Base-by-base conservation (phyloP, 1,140 invertebrate genomes). In the Pseudomyrmex concolor region DNA sequence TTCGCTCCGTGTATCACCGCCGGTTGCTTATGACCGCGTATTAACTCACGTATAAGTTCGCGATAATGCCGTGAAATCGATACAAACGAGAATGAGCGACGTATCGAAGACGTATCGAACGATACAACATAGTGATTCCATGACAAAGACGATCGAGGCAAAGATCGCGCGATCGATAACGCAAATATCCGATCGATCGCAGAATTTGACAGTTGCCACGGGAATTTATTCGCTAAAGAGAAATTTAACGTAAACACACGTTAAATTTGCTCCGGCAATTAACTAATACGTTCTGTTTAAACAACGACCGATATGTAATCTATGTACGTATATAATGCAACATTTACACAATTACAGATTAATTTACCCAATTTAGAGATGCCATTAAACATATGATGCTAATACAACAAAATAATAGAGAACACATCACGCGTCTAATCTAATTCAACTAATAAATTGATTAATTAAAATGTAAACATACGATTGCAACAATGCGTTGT, bases 21-120 rank as follows among this genome's bases (percentile, higher is more conserved):
- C n/a, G 19, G 15, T 54, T 48, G 48, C 59, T 34, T 83, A 81
- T 67, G 54, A 68, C 54, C 48, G 72, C 86, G 64, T 83, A 87
- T 87, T 78, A 87, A 78, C 72, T 57, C 51, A 34, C 34, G 34
- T 34, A 66, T 55, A 22, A 77, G 8, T 57, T 77, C 51, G 34
- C 34, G 25, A 45, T 55, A 57, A 67, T 55, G 66, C 67, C 34
- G 67, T 8, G 2, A 59, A 50, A 77, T 55, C 50, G 17, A 66
- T n/a, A 43, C 12, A 17, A 55, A 7, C 0, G 2, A 45, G 19
- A 57, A 54, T 22, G 7, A 34, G 25, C 7, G 10, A 48, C 9
- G 25, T 17, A 19, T 0, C 25, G 25, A 34, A 4, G 25, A 34
- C 5, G 25, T 34, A 34, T 34, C 34, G 34, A 34, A 34, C 34